Evolutionary conservation across 1,140 invertebrate genomes (phyloP).

Genomic region (Atta colombica): DNA sequence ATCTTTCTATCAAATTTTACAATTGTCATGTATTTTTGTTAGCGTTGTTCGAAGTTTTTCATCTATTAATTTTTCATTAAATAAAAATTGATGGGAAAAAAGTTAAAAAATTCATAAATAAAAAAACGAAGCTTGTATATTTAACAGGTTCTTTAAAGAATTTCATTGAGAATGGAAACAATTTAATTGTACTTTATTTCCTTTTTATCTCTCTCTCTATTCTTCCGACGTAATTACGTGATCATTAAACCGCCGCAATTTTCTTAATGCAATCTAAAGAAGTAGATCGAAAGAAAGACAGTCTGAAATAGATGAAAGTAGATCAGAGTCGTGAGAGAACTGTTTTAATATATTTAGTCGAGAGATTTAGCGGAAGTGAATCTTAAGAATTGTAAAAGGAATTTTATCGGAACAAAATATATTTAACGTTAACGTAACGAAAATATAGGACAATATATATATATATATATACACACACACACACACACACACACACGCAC

Average conservation of each 20-base stretch:
- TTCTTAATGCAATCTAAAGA: slow-evolving; percentile 50
- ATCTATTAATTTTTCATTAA: slow-evolving; percentile 9
- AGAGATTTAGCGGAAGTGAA: slow-evolving; percentile 6
- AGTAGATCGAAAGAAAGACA: background rate
- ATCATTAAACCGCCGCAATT: slow-evolving; percentile 40
- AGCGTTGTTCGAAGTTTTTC: background rate
- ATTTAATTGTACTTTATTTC: background rate
- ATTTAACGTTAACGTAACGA: background rate
- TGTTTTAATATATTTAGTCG: background rate
- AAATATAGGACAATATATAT: background rate
- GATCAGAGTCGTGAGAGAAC: background rate
- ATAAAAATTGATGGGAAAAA: background rate
- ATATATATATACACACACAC: too few relatives aligned
- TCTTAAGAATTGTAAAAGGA: background rate
- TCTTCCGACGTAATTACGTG: background rate
- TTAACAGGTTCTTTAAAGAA: slow-evolving; percentile 2
- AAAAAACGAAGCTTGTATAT: background rate
- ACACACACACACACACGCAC: too few relatives aligned
- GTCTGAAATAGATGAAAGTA: background rate
- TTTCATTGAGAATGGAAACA: slow-evolving; percentile 5
- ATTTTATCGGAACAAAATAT: background rate
- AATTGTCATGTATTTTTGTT: background rate
- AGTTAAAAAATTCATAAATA: background rate
- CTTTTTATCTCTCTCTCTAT: background rate
- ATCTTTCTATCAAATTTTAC: slow-evolving; percentile 2